Base-by-base conservation (phyloP, 2,888 invertebrate species). In the Tromatobia lineatoria region DNA sequence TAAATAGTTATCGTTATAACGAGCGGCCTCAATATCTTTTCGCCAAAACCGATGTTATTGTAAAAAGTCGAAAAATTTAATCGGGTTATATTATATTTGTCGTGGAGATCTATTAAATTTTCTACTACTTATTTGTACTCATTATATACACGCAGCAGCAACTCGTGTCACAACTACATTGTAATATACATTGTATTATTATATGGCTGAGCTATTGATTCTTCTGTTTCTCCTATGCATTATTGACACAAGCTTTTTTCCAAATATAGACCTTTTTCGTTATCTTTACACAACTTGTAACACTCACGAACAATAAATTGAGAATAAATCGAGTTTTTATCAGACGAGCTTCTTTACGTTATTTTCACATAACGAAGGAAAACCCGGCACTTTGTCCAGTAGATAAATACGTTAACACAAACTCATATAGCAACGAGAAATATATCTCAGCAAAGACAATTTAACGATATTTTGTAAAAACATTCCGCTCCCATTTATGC, bases 121-220 rank as follows among this genome's bases (percentile, higher is more conserved):
- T 64, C 38, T 64, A 64, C 61, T 64, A 64, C 38, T 42, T 64
- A 20, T 61, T 61, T 3, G 15, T 34, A 38, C 38, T 18, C 61
- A 20, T 38, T 34, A 61, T 38, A 2, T 18, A 18, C n/a, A n/a
- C 34, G 8, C 8, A 13, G 8, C 8, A 13, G 38, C 59, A 34
- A 18, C 10, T 10, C 20, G 18, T 18, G 15, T 45, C 45, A 15
- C 45, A 2, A 3, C 8, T 45, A 8, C 42, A 42, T 13, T 13
- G 42, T 52, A 18, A 20, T 23, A 54, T 54, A 11, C 20, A 20
- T 54, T 54, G 10, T 54, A 20, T 47, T 54, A 54, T 20, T 20
- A 20, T 54, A 54, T 20, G 13, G 54, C 54, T 11, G 10, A 23
- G 23, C 15, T 15, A 25, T 38, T n/a, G 4, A 20, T 38, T 38